Evolutionary conservation across 2,113 vertebrate genomes (phyloP).

Genomic region (Dromas ardeola): DNA sequence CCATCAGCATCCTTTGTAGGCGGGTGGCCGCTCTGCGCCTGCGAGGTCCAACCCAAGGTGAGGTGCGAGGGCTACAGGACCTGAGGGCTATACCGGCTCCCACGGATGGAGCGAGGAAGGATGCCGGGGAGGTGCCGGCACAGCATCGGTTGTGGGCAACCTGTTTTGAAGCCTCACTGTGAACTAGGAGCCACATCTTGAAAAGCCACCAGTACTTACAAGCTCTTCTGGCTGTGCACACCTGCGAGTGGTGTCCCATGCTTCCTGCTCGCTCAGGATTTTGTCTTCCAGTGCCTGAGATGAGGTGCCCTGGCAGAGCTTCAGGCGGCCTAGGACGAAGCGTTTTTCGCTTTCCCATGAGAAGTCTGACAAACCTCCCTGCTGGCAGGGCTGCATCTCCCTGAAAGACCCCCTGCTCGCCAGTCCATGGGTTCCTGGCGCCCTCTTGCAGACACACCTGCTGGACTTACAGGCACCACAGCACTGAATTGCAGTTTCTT

Average conservation of each 20-base stretch:
- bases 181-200: background rate
- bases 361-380: background rate
- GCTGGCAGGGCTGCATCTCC: too few relatives aligned
- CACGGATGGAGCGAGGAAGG: accelerated
- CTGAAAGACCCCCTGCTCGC: background rate
- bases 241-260: accelerated
- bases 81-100: accelerated
- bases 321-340: background rate
- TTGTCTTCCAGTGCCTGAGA: background rate
- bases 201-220: background rate
- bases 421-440: background rate
- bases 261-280: background rate
- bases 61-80: background rate
- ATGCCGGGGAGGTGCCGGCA: background rate
- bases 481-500: background rate
- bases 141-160: background rate
- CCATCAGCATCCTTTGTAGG: background rate
- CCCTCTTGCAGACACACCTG: background rate
- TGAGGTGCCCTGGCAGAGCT: background rate
- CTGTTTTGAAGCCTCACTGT: background rate
- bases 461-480: background rate
- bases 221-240: background rate
- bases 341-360: background rate
- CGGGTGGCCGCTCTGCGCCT: conserved; percentile 43
- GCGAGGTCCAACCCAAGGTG: conserved; percentile 32